Evolutionary conservation across 2,113 vertebrate species (phyloP).

Genomic region (Apus apus): DNA sequence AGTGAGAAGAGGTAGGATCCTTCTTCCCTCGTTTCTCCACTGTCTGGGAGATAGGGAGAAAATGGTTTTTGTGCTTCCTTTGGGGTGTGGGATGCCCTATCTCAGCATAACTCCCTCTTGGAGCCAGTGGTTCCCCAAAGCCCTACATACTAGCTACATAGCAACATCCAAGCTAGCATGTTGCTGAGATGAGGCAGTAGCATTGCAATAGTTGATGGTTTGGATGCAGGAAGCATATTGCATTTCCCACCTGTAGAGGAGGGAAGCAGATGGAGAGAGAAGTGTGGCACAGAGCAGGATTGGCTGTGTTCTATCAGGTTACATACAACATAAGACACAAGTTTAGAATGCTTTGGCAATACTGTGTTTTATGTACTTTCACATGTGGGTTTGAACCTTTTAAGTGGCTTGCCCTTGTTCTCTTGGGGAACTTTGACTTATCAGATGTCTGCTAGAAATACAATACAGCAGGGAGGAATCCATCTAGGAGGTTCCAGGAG

Average conservation of each 20-base stretch:
- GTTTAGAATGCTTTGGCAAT: background rate
- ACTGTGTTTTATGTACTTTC: background rate
- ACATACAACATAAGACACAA: background rate
- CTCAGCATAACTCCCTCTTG: background rate
- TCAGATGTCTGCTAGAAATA: no score
- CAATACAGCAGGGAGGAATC: no score
- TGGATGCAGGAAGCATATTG: background rate
- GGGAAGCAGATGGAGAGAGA: background rate
- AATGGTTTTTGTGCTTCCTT: background rate
- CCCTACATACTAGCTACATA: background rate
- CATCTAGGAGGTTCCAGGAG: no score
- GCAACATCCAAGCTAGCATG: background rate
- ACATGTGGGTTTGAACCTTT: background rate
- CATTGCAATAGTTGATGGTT: background rate
- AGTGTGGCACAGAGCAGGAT: background rate
- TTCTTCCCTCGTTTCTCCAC: background rate
- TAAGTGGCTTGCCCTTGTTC: no score
- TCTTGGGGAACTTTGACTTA: no score
- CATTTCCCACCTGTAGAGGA: background rate
- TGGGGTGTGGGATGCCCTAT: background rate
- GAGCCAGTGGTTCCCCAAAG: background rate
- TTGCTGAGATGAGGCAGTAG: background rate
- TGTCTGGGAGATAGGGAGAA: fast-evolving
- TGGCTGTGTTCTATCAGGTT: background rate
- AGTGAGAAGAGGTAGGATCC: background rate